Base-by-base conservation (phyloP, 1,140 invertebrate genomes). In the Anadara kagoshimensis region DNA sequence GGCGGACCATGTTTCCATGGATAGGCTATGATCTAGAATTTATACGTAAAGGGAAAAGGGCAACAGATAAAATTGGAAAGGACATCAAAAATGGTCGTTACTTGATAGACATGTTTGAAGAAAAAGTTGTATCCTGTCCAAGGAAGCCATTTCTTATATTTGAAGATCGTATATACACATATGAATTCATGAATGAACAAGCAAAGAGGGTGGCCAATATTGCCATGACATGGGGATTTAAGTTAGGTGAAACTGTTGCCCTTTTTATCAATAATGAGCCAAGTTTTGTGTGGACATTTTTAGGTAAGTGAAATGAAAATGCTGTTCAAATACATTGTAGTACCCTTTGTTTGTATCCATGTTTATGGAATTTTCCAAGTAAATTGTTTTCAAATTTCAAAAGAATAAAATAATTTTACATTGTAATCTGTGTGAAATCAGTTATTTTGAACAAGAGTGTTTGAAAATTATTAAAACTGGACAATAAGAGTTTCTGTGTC, bases 221-320 rank as follows among this genome's bases (percentile, higher is more conserved):
- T 24, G 75, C 78, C n/a, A 41, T 61, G 12, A 49, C 63, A 1
- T 78, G 76, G 65, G 79, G 79, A 2, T 45, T 86, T 0, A 61
- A 73, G 36, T 5, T 51, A 3, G 83, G 80, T 0, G 82, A 84
- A 43, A 80, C 76, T 29, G 80, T 86, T 0, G 81, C 85, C 5
- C 68, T 87, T 8, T 70, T 86, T 69, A 66, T 83, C 36, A 57
- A 77, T 29, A 87, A 87, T 72, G 76, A 80, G 20, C 86, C 85
- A 24, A 78, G 75, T 11, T 87, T 84, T 69, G 66, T 85, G 1
- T 87, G 86, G 86, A 82, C 79, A 49, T 79, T 85, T 69, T 63
- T 86, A 57, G 86, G 86, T 86, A 78, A 75, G 79, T 63, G 2
- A 59, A 29, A 5, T 12, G 12, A 24, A 24, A 29, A 51, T 49